These are phyloP conservation scores for Plestiodon gilberti DNA, from an alignment of 2,113 vertebrate species.

Conservation along the genomic window DNA sequence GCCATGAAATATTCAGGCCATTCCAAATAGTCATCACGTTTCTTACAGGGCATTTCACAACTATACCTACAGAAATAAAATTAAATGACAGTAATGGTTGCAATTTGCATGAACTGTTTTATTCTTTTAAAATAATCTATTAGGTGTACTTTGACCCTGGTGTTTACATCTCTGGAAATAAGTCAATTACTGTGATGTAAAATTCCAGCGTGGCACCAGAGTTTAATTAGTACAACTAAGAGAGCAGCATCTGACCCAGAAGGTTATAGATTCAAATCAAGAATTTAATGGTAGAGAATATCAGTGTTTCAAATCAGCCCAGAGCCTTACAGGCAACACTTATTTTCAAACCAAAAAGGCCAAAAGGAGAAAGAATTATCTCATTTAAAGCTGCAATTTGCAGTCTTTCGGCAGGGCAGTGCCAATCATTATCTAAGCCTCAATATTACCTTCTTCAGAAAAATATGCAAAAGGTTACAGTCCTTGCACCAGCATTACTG, in stretches of 20 bases:
- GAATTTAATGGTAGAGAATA: slow-evolving; percentile 47
- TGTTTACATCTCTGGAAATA: slow-evolving; percentile 23
- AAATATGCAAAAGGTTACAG: slow-evolving; percentile 42
- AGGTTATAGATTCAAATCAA: background rate
- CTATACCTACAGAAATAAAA: slow-evolving; percentile 48
- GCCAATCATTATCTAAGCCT: slow-evolving; percentile 52
- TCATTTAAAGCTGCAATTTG: slow-evolving; percentile 58
- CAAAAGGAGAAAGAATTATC: slow-evolving; percentile 39
- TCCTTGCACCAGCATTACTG: slow-evolving; percentile 9
- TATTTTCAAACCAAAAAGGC: slow-evolving; percentile 45
- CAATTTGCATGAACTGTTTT: slow-evolving; percentile 16
- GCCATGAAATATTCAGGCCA: slow-evolving; percentile 99
- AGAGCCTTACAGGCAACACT: slow-evolving; percentile 23
- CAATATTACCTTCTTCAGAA: slow-evolving; percentile 38
- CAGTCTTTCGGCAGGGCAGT: slow-evolving; percentile 41
- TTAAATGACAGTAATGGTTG: slow-evolving; percentile 25
- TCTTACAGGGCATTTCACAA: slow-evolving; percentile 75
- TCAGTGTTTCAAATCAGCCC: slow-evolving; percentile 24
- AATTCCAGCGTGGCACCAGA: background rate
- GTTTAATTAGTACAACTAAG: slow-evolving; percentile 26
- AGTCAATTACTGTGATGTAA: slow-evolving; percentile 27
- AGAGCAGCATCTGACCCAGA: slow-evolving; percentile 30
- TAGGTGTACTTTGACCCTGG: slow-evolving; percentile 15
- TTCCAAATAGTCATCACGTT: slow-evolving; percentile 93
- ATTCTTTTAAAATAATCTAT: background rate